Percentiles rank a stretch among this genome's conserved stretches.
phyloP scores from a whole-genome alignment of 2,888 invertebrate species.

The Ariolimax columbianus region DNA sequence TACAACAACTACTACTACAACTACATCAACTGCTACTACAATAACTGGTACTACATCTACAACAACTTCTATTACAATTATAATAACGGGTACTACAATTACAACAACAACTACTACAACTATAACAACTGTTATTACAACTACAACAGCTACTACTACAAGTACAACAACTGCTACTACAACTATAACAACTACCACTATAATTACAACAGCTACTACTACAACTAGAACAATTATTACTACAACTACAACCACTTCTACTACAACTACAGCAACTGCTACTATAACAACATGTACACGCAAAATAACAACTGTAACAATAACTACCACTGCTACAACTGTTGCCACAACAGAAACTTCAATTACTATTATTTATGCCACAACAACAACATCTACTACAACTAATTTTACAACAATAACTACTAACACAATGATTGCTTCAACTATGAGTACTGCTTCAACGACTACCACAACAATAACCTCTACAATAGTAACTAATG shows the following conservation, averaged over 20 bases:
- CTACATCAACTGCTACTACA: slow-evolving; percentile 20
- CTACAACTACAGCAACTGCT: slow-evolving; percentile 44
- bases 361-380: background rate
- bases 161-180: slow-evolving; percentile 46
- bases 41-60: slow-evolving; percentile 1
- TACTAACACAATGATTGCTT: slow-evolving; percentile 4
- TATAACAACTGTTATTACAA: too few relatives aligned
- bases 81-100: slow-evolving; percentile 52
- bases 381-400: background rate
- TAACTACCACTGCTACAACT: background rate
- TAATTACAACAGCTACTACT: too few relatives aligned
- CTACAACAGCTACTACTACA: slow-evolving; percentile 38
- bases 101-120: slow-evolving; percentile 55
- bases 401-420: background rate
- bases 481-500: slow-evolving; percentile 5
- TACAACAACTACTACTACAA: slow-evolving; percentile 5
- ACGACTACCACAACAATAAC: background rate
- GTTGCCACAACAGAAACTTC: background rate
- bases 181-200: too few relatives aligned
- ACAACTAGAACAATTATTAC: too few relatives aligned
- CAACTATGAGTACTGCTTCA: slow-evolving; percentile 12
- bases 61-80: slow-evolving; percentile 17
- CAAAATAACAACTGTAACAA: background rate
- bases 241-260: too few relatives aligned
- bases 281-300: slow-evolving; percentile 39